Conservation (phyloP, 2,797 vertebrate genomes). For the Apodemus agrarius region DNA sequence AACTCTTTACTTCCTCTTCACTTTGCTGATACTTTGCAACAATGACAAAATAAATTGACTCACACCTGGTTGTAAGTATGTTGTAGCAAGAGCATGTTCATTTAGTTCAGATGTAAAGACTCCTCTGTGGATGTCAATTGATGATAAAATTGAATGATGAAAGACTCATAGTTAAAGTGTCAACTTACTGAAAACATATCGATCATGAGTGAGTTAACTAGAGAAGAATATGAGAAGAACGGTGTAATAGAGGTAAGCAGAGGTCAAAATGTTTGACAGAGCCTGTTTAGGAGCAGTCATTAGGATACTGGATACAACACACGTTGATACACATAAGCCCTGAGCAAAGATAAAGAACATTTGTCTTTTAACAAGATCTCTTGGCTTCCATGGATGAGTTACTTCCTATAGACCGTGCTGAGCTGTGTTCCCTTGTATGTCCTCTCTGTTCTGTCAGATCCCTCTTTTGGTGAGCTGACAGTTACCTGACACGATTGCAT, state of each 20-base stretch:
- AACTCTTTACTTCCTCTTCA: not conserved
- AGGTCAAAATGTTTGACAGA: not conserved
- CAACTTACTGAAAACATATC: not conserved
- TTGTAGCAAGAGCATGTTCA: not conserved
- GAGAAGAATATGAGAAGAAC: not conserved
- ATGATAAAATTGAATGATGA: not conserved
- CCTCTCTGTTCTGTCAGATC: not conserved
- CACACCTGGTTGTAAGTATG: not conserved
- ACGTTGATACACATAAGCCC: not conserved
- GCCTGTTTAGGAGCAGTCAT: not conserved
- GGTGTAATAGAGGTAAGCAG: not conserved
- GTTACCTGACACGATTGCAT: too few relatives aligned
- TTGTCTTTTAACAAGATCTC: not conserved
- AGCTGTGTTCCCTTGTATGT: not conserved
- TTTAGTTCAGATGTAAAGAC: not conserved
- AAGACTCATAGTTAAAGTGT: not conserved
- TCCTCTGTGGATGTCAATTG: not conserved
- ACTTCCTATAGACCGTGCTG: not conserved
- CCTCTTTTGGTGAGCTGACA: not conserved
- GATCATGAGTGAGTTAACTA: not conserved
- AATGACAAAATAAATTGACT: not conserved
- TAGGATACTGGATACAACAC: not conserved
- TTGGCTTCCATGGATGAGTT: not conserved
- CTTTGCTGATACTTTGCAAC: not conserved
- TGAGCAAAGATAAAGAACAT: not conserved